Evolutionary conservation across 2,113 vertebrate species (phyloP), one percentile per base, ranked within the genome.

Genomic region (Pelodiscus sinensis): DNA sequence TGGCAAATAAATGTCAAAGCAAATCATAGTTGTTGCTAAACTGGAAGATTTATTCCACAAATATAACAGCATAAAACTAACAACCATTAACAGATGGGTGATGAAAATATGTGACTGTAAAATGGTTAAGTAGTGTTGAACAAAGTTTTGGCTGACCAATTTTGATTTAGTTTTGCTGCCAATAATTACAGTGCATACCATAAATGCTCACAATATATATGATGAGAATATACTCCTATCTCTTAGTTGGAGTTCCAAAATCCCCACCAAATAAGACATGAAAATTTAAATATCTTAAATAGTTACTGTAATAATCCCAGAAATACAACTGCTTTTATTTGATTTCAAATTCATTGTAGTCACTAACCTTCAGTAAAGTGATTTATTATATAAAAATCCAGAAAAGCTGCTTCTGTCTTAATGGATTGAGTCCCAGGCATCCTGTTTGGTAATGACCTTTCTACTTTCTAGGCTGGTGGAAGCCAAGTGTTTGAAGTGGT

Each of bases 301-400:
- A 84, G 92, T 87, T 35, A 82, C 27, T 79, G 79, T 86, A 78
- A 85, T 75, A 91, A 90, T 50, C 50, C 91, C 60, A 68, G 31
- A 82, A 38, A 81, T 68, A 58, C 79, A 82, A 21, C 24, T 35
- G 52, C 44, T 73, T 68, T 65, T 82, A 82, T 90, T 82, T 87
- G 79, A 79, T 86, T 44, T 84, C 81, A 8, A 71, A 89, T 62
- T 56, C 88, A 79, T 85, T 62, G 55, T 60, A 38, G 38, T 29
- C 84, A 75, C 91, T 22, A 9, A 68, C 11, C 80, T 78, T 51
- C 60, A 54, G 14, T 15, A 35, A 81, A 29, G 38, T 27, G 75
- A 9, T 5, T 52, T 68, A 81, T 58, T 81, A 85, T 12, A 82
- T 85, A 86, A 95, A 95, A 92, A 94, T 84, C 94, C 85, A 89